Base-by-base conservation (phyloP, 2,797 vertebrate genomes). In the Manis pentadactyla region DNA sequence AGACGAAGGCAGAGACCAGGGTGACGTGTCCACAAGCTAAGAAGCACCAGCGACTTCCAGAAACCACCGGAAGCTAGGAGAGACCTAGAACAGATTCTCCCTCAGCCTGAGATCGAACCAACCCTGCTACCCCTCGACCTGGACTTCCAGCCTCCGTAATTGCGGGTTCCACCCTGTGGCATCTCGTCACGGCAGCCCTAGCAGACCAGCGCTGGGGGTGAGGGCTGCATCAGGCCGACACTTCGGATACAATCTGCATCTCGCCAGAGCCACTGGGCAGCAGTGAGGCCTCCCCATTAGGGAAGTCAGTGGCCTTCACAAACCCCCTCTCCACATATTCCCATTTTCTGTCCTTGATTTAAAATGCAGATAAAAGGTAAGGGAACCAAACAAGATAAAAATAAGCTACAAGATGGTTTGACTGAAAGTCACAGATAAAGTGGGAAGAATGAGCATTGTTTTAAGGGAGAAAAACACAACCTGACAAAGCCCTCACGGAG, bases 341-440 rank as follows among this genome's bases (percentile, higher is more conserved):
- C 71, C 94, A 25, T 13, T 18, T 57, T 53, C 73, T n/a, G 34
- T 57, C 57, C 74, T 78, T 95, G 71, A 71, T 19, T n/a, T 46
- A 85, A 77, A 87, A 69, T 27, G 42, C 23, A 95, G 88, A 73
- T 42, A 82, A 93, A 66, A 73, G 78, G 78, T 11, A 93, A 92
- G 63, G 25, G 15, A 91, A 25, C 29, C 53, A 61, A 92, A 93
- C 66, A 64, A 93, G 88, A 96, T 83, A 86, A 92, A 93, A 87
- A 87, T 6, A 78, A 96, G 77, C 42, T 51, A 31, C 63, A 68
- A 59, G 85, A 53, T 3, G 27, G 88, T 51, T 42, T 94, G 71
- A 51, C 81, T n/a, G 90, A 69, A 82, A 90, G 51, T 78, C n/a
- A 34, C 68, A 46, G 94, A 96, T 90, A 88, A 90, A 37, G 64